These are phyloP conservation scores for Andrena cerasifolii DNA, from an alignment of 1,140 invertebrate species.

Conservation along the genomic window DNA sequence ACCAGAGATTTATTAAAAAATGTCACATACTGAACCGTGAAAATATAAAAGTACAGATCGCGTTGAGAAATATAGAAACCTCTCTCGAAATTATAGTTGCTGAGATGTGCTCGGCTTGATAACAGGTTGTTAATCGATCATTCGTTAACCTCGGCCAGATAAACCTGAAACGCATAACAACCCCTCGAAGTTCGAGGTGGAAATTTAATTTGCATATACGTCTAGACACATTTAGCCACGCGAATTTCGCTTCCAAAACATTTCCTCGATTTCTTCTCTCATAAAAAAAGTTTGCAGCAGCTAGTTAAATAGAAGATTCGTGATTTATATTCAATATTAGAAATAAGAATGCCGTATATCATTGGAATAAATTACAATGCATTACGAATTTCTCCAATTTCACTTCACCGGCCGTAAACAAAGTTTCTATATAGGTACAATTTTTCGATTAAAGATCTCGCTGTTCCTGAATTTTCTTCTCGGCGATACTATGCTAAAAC, in stretches of 20 bases:
- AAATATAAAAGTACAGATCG: background rate
- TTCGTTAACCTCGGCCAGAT: conserved; percentile 30
- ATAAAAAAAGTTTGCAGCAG: too few relatives aligned
- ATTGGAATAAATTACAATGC: too few relatives aligned
- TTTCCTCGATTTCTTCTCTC: too few relatives aligned
- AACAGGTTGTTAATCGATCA: conserved; percentile 44
- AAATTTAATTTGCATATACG: conserved; percentile 34
- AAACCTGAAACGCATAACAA: background rate
- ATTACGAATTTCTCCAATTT: background rate
- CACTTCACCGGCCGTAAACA: background rate
- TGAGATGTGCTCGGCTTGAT: background rate
- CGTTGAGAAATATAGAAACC: background rate
- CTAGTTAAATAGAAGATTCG: too few relatives aligned
- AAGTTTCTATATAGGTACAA: too few relatives aligned
- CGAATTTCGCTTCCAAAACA: background rate
- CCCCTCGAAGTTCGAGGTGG: background rate
- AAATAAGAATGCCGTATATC: too few relatives aligned
- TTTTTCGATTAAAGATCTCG: too few relatives aligned
- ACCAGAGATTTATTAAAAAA: too few relatives aligned
- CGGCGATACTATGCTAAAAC: too few relatives aligned
- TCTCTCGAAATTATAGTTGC: background rate
- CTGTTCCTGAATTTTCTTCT: background rate
- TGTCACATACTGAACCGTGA: too few relatives aligned
- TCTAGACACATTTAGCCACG: conserved; percentile 6
- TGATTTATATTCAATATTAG: too few relatives aligned